phyloP scores from a whole-genome alignment of 2,888 invertebrate species.

The Phortica magna region DNA sequence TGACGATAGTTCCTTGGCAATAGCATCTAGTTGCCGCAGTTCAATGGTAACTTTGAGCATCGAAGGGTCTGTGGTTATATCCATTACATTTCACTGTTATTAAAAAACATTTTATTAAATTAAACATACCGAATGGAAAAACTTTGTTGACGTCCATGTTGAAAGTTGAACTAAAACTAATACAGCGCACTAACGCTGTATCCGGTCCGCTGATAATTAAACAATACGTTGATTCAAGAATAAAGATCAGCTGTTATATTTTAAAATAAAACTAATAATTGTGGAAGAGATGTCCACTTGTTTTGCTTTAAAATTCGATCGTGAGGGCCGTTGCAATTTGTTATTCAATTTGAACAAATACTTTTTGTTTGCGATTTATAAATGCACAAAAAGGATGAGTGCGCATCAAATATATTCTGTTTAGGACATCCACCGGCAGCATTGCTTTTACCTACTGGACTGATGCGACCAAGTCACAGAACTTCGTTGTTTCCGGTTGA shows the following conservation, averaged over 20 bases:
- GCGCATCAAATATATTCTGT: too few relatives aligned
- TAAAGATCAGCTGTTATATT: background rate
- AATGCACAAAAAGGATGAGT: too few relatives aligned
- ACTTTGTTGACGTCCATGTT: slow-evolving; percentile 64
- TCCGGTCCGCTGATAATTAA: background rate
- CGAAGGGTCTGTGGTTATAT: slow-evolving; percentile 47
- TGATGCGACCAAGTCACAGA: too few relatives aligned
- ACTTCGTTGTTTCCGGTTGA: too few relatives aligned
- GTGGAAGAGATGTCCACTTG: too few relatives aligned
- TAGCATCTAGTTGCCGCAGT: slow-evolving; percentile 80
- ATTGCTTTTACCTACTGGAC: too few relatives aligned
- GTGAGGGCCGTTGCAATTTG: too few relatives aligned
- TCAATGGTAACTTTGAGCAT: slow-evolving; percentile 79
- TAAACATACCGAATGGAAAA: slow-evolving; percentile 66
- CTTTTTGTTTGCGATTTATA: too few relatives aligned
- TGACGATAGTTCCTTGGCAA: slow-evolving; percentile 79
- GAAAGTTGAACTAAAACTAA: background rate
- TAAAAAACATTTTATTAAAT: background rate
- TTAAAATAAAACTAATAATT: too few relatives aligned
- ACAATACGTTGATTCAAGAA: background rate
- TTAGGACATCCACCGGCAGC: too few relatives aligned
- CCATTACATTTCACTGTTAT: background rate
- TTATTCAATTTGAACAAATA: too few relatives aligned
- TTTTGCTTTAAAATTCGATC: too few relatives aligned
- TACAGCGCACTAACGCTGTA: background rate